These are phyloP conservation scores for Eulemur macaco DNA, from an alignment of 2,113 vertebrate species.

Conservation along the genomic window DNA sequence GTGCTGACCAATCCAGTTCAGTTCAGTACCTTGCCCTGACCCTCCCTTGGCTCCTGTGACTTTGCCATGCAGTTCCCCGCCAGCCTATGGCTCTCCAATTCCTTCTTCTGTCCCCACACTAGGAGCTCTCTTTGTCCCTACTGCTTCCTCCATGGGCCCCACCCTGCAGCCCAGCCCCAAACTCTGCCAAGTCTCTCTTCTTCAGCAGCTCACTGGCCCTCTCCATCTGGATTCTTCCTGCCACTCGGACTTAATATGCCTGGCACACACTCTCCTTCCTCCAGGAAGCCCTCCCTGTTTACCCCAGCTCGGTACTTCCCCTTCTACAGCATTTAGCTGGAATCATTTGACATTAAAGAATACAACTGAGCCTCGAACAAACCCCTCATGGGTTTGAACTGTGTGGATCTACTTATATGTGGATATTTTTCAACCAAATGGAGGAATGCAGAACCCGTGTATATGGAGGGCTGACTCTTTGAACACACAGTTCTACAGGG, in stretches of 20 bases:
- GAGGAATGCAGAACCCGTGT: neutral
- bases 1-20: neutral
- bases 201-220: neutral
- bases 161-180: neutral
- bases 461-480: neutral
- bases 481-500: neutral
- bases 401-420: neutral
- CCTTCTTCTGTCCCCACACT: neutral
- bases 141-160: no score
- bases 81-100: neutral
- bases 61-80: neutral
- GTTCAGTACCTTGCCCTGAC: neutral
- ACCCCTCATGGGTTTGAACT: neutral
- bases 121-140: neutral
- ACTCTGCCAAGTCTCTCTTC: neutral
- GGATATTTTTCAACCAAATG: neutral
- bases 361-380: neutral
- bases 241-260: neutral
- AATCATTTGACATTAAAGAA: neutral
- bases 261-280: neutral
- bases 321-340: neutral
- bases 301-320: neutral
- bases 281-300: neutral
- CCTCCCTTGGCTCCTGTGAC: neutral
- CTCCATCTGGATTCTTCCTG: neutral